Conservation (phyloP, 2,113 vertebrate species). For the Psophia crepitans region DNA sequence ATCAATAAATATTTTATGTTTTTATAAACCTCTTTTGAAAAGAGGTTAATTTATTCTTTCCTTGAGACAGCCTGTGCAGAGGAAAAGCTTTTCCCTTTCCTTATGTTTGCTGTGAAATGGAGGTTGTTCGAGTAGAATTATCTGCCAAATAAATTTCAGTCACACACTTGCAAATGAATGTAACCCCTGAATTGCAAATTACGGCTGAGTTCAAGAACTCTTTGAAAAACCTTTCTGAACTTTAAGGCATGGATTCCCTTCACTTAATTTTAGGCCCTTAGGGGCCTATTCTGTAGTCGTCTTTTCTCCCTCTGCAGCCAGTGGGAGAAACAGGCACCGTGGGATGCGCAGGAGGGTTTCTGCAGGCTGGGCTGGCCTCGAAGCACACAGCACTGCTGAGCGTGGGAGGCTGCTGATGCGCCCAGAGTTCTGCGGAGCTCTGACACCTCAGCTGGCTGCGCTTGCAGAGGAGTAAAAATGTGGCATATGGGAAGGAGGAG, state of each 20-base stretch:
- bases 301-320: background rate
- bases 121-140: background rate
- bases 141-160: background rate
- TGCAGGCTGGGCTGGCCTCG: background rate
- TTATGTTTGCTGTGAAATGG: background rate
- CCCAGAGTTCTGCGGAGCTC: background rate
- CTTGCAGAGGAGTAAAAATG: background rate
- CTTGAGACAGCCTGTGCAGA: background rate
- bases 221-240: background rate
- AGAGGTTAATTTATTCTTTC: background rate
- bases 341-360: background rate
- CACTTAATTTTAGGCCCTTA: background rate
- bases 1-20: background rate
- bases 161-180: background rate
- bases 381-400: background rate
- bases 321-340: fast-evolving
- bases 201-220: background rate
- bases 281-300: background rate
- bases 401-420: background rate
- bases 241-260: background rate
- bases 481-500: background rate
- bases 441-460: background rate
- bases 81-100: background rate
- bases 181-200: background rate
- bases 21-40: background rate